Conservation (phyloP, 92 coral and sea anemone species). For the Porites cylindrica region DNA sequence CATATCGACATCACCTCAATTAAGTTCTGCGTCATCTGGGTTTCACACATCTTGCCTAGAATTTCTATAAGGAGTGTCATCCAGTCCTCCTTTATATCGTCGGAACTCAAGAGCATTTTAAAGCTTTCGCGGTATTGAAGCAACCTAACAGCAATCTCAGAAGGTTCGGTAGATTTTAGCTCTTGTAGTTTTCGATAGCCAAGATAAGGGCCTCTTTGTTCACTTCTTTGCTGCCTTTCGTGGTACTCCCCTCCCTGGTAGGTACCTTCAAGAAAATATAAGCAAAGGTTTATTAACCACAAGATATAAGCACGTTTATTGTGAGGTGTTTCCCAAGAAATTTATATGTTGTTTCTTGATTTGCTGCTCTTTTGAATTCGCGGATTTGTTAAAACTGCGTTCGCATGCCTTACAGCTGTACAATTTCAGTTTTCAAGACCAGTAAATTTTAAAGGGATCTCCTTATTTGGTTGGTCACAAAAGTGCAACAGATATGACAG, state of each 20-base stretch:
- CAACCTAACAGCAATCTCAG: slow-evolving; percentile 52
- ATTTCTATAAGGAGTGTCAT: slow-evolving; percentile 64
- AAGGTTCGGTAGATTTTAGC: slow-evolving; percentile 43
- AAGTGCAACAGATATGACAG: too few species aligned
- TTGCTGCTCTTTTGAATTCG: too few species aligned
- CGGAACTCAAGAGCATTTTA: slow-evolving; percentile 52
- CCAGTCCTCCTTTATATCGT: slow-evolving; percentile 79
- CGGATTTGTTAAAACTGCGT: too few species aligned
- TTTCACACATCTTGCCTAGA: slow-evolving; percentile 76
- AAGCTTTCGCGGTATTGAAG: slow-evolving; percentile 66
- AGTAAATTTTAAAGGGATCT: too few species aligned
- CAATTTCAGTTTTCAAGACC: too few species aligned
- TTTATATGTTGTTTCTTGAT: too few species aligned
- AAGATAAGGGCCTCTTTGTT: slow-evolving; percentile 59
- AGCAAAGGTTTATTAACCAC: too few species aligned
- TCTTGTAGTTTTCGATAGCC: slow-evolving; percentile 66
- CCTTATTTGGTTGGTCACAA: too few species aligned
- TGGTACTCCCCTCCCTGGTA: not conserved
- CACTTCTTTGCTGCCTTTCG: not conserved
- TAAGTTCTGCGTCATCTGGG: slow-evolving; percentile 75
- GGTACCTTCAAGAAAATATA: slow-evolving; percentile 4
- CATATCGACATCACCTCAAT: slow-evolving; percentile 78
- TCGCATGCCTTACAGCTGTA: too few species aligned
- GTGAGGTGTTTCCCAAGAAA: too few species aligned
- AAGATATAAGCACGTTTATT: too few species aligned